Conservation (phyloP, 1,140 invertebrate genomes). For the Pemphigus obesinymphae region DNA sequence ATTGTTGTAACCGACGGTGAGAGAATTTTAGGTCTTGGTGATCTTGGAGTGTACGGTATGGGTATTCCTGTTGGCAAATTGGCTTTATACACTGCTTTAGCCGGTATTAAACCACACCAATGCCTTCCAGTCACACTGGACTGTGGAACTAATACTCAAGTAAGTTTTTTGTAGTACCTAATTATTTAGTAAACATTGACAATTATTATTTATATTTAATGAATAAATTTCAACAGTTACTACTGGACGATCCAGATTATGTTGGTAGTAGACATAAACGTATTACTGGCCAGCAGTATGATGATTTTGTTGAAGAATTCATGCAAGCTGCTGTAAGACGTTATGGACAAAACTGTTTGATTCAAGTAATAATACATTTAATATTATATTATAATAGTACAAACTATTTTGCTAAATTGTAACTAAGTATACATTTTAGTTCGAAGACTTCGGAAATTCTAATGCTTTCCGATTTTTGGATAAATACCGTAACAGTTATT, state of each 20-base stretch:
- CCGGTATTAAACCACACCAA: constrained; percentile 83
- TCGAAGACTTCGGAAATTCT: constrained; percentile 90
- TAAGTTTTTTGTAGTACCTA: constrained; percentile 47
- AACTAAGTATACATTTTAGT: constrained; percentile 54
- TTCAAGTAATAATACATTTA: constrained; percentile 53
- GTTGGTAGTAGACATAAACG: constrained; percentile 83
- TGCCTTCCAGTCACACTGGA: constrained; percentile 86
- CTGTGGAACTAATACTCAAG: constrained; percentile 87
- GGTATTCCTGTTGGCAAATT: constrained; percentile 90
- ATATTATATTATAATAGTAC: background rate
- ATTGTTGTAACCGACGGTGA: constrained; percentile 93
- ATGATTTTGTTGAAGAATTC: constrained; percentile 95
- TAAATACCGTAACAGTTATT: constrained; percentile 79
- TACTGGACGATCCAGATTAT: constrained; percentile 86
- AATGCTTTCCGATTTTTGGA: constrained; percentile 84
- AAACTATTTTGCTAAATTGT: background rate
- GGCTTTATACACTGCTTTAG: constrained; percentile 84
- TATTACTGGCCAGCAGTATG: constrained; percentile 75
- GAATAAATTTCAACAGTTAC: constrained; percentile 52
- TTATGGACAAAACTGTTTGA: constrained; percentile 75
- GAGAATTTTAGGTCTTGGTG: constrained; percentile 85
- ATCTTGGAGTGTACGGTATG: constrained; percentile 91
- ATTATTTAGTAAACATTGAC: background rate
- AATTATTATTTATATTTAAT: background rate
- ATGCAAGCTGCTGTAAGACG: constrained; percentile 84